phyloP scores from a whole-genome alignment of 2,797 vertebrate species.

The Neoniphon sammara region DNA sequence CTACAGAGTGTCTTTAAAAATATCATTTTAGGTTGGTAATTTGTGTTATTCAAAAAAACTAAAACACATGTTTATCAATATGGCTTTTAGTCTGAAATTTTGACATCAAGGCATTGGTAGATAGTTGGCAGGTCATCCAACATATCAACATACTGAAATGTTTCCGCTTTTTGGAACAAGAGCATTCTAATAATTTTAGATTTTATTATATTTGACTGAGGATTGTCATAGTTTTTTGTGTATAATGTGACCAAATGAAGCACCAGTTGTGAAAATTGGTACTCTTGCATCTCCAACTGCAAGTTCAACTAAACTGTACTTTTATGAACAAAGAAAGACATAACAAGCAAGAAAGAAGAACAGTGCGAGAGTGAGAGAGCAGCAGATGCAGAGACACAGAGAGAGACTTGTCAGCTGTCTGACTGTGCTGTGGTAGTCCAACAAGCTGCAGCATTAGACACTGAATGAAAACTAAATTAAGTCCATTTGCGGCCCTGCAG shows the following conservation, averaged over 20 bases:
- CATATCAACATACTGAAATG: too few species aligned
- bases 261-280: not conserved
- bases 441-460: slow-evolving; percentile 34
- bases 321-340: not conserved
- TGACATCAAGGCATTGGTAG: not conserved
- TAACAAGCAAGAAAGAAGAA: not conserved
- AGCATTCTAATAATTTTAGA: too few species aligned
- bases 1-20: too few species aligned
- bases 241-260: not conserved
- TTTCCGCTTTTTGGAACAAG: too few species aligned
- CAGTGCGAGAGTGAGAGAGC: not conserved
- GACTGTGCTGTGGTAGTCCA: slow-evolving; percentile 15
- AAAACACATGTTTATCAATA: too few species aligned
- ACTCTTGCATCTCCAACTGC: not conserved
- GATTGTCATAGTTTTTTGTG: too few species aligned
- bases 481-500: slow-evolving; percentile 60
- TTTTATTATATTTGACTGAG: too few species aligned
- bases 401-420: slow-evolving; percentile 17
- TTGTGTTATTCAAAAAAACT: too few species aligned
- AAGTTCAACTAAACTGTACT: not conserved
- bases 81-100: too few species aligned
- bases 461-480: slow-evolving; percentile 58
- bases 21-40: too few species aligned
- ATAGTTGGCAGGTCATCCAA: too few species aligned
- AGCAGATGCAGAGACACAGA: not conserved